Evolutionary conservation across 1,140 invertebrate species (phyloP), one percentile per base, ranked within the genome.

Genomic region (Eurosta solidaginis): DNA sequence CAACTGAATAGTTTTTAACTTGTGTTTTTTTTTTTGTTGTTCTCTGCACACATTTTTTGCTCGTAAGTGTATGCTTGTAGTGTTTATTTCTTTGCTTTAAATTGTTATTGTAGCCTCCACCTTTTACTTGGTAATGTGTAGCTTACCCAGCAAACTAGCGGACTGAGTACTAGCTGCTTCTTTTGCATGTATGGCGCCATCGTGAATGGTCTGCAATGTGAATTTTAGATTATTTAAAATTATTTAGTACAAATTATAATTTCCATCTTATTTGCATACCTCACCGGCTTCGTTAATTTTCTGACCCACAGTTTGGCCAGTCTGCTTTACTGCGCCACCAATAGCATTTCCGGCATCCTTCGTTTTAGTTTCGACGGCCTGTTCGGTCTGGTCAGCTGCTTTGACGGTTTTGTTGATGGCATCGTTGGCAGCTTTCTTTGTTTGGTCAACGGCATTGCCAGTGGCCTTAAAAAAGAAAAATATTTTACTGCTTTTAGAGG

Each of bases 231-330:
- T 68, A 40, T 68, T 20, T n/a, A n/a, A n/a, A n/a, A 75, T 33
- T 1, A 22, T 17, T 4, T 50, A 22, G 42, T 12, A 1, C 7
- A 36, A 22, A 12, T 78, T 10, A 54, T 36, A 40, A 6, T 40
- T 9, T 22, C 14, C 14, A 4, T 1, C 59, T 45, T 59, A n/a
- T n/a, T n/a, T n/a, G n/a, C 20, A 33, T 76, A 81, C 81, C 82
- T 88, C 85, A 79, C 88, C 88, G 44, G 88, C 88, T 75, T 88
- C 88, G 6, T 86, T 80, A 79, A 88, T 80, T 81, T 88, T 88
- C 50, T 88, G 82, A 78, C 88, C 88, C 12, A 88, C 88, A 12
- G 85, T 49, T 76, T 86, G 82, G 73, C 86, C 87, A 45, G 87
- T 84, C 74, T 83, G 80, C 81, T 88, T 88, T 54, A 88, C 79